A percentile compares a stretch with the other conserved stretches of the same genome.
These are phyloP conservation scores for Tricholauxania praeusta DNA, from an alignment of 2,888 invertebrate genomes.

Conservation along the genomic window DNA sequence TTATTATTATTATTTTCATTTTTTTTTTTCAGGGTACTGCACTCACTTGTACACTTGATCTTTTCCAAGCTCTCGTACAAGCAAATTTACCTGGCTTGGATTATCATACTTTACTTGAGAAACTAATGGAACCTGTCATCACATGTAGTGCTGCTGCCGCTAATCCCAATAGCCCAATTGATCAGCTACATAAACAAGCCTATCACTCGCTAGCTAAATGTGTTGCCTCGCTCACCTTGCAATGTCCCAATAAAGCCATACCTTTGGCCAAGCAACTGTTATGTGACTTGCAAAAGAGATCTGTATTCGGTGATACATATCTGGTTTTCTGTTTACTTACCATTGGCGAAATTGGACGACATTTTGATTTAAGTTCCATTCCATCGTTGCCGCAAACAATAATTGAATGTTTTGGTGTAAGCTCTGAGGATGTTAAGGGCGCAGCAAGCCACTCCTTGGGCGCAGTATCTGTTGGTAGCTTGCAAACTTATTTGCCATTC, in stretches of 20 bases:
- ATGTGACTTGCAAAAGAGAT: constrained; percentile 77
- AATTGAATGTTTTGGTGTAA: constrained; percentile 88
- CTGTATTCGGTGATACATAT: constrained; percentile 75
- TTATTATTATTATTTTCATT: no score
- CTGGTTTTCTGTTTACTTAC: constrained; percentile 94
- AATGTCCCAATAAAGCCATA: constrained; percentile 79
- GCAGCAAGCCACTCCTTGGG: constrained; percentile 98
- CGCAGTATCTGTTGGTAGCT: constrained; percentile 95
- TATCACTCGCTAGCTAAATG: constrained; percentile 97
- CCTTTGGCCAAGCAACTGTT: constrained; percentile 77
- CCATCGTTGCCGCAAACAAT: constrained; percentile 81
- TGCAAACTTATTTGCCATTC: constrained; percentile 93
- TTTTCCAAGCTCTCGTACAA: constrained; percentile 91
- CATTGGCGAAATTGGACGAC: constrained; percentile 96
- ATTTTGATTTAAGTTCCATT: constrained; percentile 86
- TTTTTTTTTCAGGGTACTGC: constrained; percentile 78
- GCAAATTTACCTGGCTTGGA: constrained; percentile 84
- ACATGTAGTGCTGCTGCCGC: constrained; percentile 43
- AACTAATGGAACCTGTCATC: constrained; percentile 80
- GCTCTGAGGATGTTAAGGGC: constrained; percentile 96
- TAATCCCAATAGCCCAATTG: constrained; percentile 63
- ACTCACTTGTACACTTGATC: constrained; percentile 88
- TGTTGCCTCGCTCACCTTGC: constrained; percentile 91
- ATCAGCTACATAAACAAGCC: constrained; percentile 78
- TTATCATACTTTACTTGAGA: constrained; percentile 83